Percentiles rank a stretch among this genome's conserved stretches.
phyloP scores from a whole-genome alignment of 1,140 invertebrate species.

The Drosophila nannoptera region DNA sequence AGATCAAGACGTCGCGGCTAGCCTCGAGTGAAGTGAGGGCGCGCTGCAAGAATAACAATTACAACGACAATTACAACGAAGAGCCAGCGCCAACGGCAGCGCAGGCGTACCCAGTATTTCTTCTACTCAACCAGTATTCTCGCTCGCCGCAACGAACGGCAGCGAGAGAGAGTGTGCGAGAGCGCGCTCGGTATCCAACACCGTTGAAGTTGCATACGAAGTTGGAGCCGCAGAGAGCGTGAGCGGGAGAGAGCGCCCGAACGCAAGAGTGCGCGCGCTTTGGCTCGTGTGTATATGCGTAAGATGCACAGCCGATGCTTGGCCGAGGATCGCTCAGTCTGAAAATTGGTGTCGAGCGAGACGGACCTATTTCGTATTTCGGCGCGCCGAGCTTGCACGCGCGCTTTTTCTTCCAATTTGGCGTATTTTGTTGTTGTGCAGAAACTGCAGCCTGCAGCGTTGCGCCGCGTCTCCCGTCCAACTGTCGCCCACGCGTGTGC shows the following conservation, averaged over 20 bases:
- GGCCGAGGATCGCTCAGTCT: constrained; percentile 47
- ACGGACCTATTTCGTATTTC: constrained; percentile 41
- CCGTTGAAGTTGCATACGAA: constrained; percentile 35
- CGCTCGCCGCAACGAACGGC: not conserved
- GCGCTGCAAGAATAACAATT: constrained; percentile 59
- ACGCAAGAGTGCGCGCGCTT: not conserved
- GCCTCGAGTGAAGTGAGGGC: constrained; percentile 52
- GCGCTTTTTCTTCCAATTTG: not conserved
- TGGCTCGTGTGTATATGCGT: constrained; percentile 12
- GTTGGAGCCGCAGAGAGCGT: constrained; percentile 16
- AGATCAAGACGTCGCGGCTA: not conserved
- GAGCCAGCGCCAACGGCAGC: constrained; percentile 1
- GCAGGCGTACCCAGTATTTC: constrained; percentile 45
- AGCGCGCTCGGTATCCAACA: not conserved
- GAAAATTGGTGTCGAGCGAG: constrained; percentile 37
- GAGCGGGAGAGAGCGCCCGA: not conserved
- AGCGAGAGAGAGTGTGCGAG: not conserved
- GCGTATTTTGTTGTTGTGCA: constrained; percentile 25
- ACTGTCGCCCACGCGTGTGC: constrained; percentile 38
- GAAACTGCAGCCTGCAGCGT: constrained; percentile 28
- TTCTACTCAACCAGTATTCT: constrained; percentile 41
- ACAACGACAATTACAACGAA: constrained; percentile 33
- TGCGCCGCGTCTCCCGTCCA: not conserved
- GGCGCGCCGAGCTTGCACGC: constrained; percentile 13
- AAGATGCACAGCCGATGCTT: constrained; percentile 15